phyloP scores from a whole-genome alignment of 1,140 invertebrate genomes.

The Achatina immaculata region DNA sequence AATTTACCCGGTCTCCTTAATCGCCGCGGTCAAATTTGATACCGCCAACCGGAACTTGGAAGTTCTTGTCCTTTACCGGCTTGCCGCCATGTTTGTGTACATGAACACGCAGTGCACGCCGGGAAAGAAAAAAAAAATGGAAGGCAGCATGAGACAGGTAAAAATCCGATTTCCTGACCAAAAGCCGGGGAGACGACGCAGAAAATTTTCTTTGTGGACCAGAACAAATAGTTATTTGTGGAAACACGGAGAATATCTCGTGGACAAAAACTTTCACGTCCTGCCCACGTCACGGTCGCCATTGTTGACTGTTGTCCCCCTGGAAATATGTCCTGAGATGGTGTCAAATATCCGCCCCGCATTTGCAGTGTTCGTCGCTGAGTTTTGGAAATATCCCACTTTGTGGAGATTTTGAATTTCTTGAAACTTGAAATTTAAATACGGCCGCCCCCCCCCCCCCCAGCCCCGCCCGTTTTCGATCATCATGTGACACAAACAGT shows the following conservation, averaged over 20 bases:
- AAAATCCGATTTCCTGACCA: conserved; percentile 34
- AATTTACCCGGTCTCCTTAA: conserved; percentile 23
- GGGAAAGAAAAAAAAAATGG: background rate
- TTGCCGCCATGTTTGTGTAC: conserved; percentile 23
- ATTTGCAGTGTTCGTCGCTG: background rate
- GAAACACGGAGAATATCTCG: conserved; percentile 44
- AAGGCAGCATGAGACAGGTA: conserved; percentile 32
- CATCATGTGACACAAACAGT: no score
- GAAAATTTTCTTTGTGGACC: conserved; percentile 13
- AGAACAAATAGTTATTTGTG: conserved; percentile 3
- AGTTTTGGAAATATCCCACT: background rate
- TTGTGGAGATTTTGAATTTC: background rate
- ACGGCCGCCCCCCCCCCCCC: no score
- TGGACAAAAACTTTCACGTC: background rate
- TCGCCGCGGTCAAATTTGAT: conserved; percentile 31
- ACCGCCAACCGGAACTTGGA: conserved; percentile 28
- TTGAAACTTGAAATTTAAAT: background rate
- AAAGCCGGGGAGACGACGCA: conserved; percentile 30
- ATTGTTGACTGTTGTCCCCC: background rate
- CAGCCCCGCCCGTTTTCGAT: no score
- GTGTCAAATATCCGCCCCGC: conserved; percentile 29
- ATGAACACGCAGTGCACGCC: background rate
- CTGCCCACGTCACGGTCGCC: conserved; percentile 6
- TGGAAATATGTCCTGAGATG: background rate
- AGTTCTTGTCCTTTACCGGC: background rate